Evolutionary conservation across 2,797 vertebrate species (phyloP), one percentile per base, ranked within the genome.

Genomic region (Falco rusticolus): DNA sequence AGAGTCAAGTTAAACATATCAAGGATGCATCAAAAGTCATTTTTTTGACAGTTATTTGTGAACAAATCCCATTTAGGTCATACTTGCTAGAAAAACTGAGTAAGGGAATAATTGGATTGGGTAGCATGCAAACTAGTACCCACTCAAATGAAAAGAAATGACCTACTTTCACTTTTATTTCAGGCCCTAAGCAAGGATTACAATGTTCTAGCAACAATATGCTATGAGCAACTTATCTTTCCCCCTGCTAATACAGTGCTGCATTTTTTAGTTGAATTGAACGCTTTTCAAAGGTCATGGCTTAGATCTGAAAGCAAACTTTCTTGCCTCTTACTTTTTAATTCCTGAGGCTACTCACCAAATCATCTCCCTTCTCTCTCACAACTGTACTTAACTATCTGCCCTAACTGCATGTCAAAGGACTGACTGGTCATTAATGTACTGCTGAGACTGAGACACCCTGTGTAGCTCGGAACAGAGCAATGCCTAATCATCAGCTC

Each of bases 81-180:
- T 43, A 51, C 28, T 39, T 87, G 72, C 54, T 85, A 47, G 71
- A 89, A 93, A 61, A 84, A 63, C 39, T 81, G 81, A 75, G 33
- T 43, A 70, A 79, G 41, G 91, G 34, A 75, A 74, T 75, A 48
- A 84, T 65, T 64, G 48, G 43, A 50, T 66, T 54, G 31, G 78
- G 50, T 54, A 47, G n/a, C 8, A 15, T 68, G 43, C 41, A 72
- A 91, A 53, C 0, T 12, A 56, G 24, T 65, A 60, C 18, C n/a
- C 51, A 72, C 51, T 16, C 81, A 53, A 84, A 85, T 6, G 29
- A 83, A 75, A 65, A 89, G 19, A 59, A 83, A 43, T 70, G 61
- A 87, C 77, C 84, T 87, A 81, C 43, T 89, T 94, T 47, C 41
- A 59, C 47, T 84, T 80, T 82, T 56, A 91, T 69, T 79, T 89